Base-by-base conservation (phyloP, 1,140 invertebrate species). In the Sminthurides bifidus region DNA sequence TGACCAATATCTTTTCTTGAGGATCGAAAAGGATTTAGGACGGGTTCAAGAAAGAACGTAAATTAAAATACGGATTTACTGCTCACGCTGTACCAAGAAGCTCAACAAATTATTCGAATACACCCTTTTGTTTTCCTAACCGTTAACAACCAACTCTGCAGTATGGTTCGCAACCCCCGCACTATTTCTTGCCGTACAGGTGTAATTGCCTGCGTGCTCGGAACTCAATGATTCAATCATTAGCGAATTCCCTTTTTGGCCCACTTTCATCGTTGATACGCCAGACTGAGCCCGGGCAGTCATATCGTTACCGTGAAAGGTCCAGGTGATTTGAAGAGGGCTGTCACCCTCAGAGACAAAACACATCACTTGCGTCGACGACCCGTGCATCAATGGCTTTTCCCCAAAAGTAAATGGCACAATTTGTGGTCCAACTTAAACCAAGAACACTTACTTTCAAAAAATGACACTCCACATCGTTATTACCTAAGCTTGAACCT, bases 311-410 rank as follows among this genome's bases (percentile, higher is more conserved):
- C 59, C 59, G 72, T 65, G 46, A 68, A 67, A 68, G 65, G 56
- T 30, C 73, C 56, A 75, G n/a, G 71, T 71, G 60, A 81, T 74
- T 64, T 71, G 72, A 66, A 80, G 70, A 27, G 77, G 78, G 38
- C 71, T 70, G 66, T 80, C 78, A 17, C 78, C 78, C 65, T 79
- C 74, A 65, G 76, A 76, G 52, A 80, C 75, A 29, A 77, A 74
- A 70, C 81, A 83, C 56, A 76, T 77, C 35, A 82, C 70, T 56
- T 79, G 78, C 54, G 77, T 76, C 64, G 78, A 73, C 67, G 79
- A 76, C 30, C 79, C 80, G 80, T 68, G 79, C 29, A 43, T 70
- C 49, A n/a, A n/a, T n/a, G n/a, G n/a, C n/a, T 52, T 45, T 26
- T 37, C 41, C 6, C 57, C 63, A 45, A 64, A 65, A 43, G n/a